These are phyloP conservation scores for Bovichtus variegatus DNA, from an alignment of 2,797 vertebrate genomes.

Conservation along the genomic window DNA sequence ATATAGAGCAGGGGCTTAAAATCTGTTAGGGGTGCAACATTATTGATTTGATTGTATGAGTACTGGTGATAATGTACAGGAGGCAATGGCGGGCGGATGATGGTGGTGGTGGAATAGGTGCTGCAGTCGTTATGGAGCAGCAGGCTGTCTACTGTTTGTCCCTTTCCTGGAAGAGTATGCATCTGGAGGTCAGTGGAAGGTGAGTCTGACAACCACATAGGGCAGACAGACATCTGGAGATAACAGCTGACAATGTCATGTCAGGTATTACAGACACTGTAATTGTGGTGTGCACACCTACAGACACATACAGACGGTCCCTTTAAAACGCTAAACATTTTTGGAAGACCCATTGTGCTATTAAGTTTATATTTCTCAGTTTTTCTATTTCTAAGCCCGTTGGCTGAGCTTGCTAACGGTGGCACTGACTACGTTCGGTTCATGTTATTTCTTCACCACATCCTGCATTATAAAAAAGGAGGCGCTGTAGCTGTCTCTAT, in stretches of 20 bases:
- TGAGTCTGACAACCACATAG: slow-evolving; percentile 51
- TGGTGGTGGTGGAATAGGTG: slow-evolving; percentile 43
- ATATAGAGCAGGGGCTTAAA: slow-evolving; percentile 63
- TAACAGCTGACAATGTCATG: slow-evolving; percentile 39
- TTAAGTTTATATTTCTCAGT: background rate
- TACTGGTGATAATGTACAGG: slow-evolving; percentile 65
- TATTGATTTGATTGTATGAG: slow-evolving; percentile 78
- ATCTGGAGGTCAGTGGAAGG: slow-evolving; percentile 61
- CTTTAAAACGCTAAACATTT: background rate
- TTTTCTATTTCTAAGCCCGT: background rate
- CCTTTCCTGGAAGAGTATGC: slow-evolving; percentile 59
- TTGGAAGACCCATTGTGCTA: background rate
- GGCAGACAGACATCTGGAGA: slow-evolving; percentile 36
- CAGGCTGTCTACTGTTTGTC: slow-evolving; percentile 54
- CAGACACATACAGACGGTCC: background rate
- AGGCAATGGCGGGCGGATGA: slow-evolving; percentile 46
- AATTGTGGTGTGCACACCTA: background rate
- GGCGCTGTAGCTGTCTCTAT: background rate
- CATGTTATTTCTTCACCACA: background rate
- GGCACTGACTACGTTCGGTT: background rate
- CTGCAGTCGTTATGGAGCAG: slow-evolving; percentile 45
- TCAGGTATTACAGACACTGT: background rate
- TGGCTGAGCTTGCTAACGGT: background rate
- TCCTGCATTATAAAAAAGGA: background rate
- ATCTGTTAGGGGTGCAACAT: slow-evolving; percentile 70